These are phyloP conservation scores for Corythornis madagascariensis DNA, from an alignment of 2,113 vertebrate species.

Conservation along the genomic window DNA sequence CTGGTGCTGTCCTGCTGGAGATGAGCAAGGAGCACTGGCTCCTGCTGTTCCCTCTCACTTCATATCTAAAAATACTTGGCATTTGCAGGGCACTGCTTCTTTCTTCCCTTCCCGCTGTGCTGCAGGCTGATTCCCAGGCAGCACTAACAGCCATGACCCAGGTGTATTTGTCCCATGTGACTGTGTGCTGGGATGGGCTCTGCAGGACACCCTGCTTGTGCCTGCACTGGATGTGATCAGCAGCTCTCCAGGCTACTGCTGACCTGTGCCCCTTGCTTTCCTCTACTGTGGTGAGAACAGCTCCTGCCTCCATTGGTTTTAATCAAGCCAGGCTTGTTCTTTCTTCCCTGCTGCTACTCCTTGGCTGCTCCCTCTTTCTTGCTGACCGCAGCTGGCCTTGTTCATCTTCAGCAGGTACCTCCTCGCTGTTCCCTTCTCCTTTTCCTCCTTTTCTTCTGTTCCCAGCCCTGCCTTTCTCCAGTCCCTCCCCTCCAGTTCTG, in stretches of 20 bases:
- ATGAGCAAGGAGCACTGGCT: not conserved
- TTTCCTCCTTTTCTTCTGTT: not conserved
- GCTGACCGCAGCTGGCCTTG: not conserved
- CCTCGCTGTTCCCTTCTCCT: fast-evolving
- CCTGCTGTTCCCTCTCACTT: not conserved
- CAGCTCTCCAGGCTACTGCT: not conserved
- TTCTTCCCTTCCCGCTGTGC: not conserved
- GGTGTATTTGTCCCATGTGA: not conserved
- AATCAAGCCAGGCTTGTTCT: not conserved
- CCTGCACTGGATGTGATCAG: not conserved
- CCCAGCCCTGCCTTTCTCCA: not conserved
- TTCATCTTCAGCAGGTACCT: not conserved
- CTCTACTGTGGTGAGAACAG: not conserved
- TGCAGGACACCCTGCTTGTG: not conserved
- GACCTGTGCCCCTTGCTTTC: not conserved
- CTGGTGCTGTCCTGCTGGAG: not conserved
- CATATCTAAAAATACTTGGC: not conserved
- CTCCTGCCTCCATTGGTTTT: not conserved
- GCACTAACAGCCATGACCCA: not conserved
- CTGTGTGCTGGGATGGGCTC: not conserved
- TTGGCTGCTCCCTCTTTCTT: not conserved
- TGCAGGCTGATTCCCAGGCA: not conserved
- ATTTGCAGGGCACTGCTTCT: not conserved
- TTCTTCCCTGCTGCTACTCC: not conserved
- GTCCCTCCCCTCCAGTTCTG: not conserved